Evolutionary conservation across 2,113 vertebrate species (phyloP).

Genomic region (Apaloderma vittatum): DNA sequence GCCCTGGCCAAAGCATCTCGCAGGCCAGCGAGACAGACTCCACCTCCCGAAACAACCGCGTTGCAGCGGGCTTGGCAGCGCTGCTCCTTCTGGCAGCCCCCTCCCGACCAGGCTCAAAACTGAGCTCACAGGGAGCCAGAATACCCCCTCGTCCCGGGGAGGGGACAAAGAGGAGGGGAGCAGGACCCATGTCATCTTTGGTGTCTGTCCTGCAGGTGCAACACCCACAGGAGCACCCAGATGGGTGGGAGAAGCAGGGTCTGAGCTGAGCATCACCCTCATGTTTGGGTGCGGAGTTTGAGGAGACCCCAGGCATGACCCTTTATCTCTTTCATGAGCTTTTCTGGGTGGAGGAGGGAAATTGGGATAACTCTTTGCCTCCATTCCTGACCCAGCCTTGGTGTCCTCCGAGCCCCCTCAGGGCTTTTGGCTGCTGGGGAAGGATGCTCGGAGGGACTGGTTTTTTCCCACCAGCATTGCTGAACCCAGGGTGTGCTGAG

Average conservation of each 20-base stretch:
- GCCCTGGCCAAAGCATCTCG: background rate
- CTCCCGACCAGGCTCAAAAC: background rate
- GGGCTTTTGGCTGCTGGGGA: background rate
- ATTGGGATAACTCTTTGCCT: background rate
- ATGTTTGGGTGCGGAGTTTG: background rate
- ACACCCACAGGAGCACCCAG: background rate
- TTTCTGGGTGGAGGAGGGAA: background rate
- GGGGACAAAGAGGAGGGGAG: background rate
- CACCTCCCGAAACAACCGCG: background rate
- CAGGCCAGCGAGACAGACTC: slow-evolving; percentile 18
- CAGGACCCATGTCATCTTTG: background rate
- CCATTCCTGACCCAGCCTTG: background rate
- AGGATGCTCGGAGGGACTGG: background rate
- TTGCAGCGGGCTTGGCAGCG: slow-evolving; percentile 4
- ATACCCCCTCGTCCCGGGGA: background rate
- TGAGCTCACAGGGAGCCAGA: background rate
- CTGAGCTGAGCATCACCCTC: background rate
- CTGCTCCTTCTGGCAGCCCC: background rate
- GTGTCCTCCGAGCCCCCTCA: rapidly evolving
- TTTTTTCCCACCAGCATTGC: background rate
- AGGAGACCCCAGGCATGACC: background rate
- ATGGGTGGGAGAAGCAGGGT: background rate
- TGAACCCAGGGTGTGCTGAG: background rate
- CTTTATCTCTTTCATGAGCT: background rate
- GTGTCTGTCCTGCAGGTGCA: background rate